Base-by-base conservation (phyloP, 2,797 vertebrate species). In the Spinus pinus region DNA sequence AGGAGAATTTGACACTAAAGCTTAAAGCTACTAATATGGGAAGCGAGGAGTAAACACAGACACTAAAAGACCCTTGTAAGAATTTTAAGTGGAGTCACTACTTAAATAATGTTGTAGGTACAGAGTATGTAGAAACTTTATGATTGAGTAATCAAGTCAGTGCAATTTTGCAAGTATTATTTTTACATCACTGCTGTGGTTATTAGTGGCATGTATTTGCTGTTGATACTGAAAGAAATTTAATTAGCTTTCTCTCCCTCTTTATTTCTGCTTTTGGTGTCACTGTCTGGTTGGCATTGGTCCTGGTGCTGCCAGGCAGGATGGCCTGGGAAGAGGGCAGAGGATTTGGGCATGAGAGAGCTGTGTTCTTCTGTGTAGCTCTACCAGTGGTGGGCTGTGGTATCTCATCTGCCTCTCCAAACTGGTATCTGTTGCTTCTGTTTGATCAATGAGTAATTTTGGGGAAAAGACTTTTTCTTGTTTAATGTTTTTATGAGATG, bases 161-260 rank as follows among this genome's bases (percentile, higher is more conserved):
- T 92, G 88, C 88, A 74, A 88, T 81, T 94, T 94, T 88, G 73
- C 77, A 70, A 72, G 62, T 91, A 72, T 50, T 96, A 72, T 79
- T 95, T 95, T 97, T 91, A 78, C 57, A 28, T 49, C 57, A 44
- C 75, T 92, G 31, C 46, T 78, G 58, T 6, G 2, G 35, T 89
- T 93, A 81, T 86, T 80, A 89, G 57, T 82, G 65, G 28, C 21
- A 24, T 23, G 28, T 77, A 72, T 81, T 67, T 89, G 35, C 18
- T 83, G 27, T 41, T 87, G 94, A 94, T 81, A 91, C 54, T 56
- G 88, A 72, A 95, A 89, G 13, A 80, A 78, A 62, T 28, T 58
- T 37, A 54, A 62, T 89, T 47, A 74, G 33, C 39, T 72, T 23
- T 65, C 28, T 91, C 14, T 85, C 60, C 27, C 42, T 50, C 50